These are phyloP conservation scores for Axis porcinus DNA, from an alignment of 2,113 vertebrate genomes.

Conservation along the genomic window DNA sequence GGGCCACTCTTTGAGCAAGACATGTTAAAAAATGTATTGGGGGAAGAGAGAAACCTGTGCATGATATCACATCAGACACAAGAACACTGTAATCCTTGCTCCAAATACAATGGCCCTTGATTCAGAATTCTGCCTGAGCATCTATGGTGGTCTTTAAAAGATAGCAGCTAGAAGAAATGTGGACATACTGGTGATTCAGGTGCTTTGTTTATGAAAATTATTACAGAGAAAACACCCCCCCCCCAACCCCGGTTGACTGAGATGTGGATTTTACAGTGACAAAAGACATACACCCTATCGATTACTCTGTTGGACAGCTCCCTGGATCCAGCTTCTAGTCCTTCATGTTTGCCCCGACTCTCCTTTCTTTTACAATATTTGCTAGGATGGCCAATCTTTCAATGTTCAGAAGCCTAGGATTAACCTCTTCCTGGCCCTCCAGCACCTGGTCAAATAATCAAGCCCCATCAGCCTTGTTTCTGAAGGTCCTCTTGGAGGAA, in stretches of 20 bases:
- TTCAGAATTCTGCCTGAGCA: not conserved
- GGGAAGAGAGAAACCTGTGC: not conserved
- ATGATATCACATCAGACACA: not conserved
- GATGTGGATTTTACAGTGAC: constrained; percentile 2
- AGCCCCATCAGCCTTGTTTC: not conserved
- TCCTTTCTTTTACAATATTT: constrained; percentile 30
- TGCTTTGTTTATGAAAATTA: constrained; percentile 31
- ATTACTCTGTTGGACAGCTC: constrained; percentile 62
- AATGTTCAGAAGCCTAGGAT: not conserved
- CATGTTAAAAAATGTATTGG: not conserved
- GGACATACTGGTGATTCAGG: not conserved
- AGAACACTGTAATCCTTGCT: not conserved
- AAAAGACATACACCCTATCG: constrained; percentile 18
- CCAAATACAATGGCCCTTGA: not conserved
- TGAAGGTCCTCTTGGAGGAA: constrained; percentile 28
- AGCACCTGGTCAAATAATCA: constrained; percentile 10
- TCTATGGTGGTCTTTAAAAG: not conserved
- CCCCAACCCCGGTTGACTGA: not conserved
- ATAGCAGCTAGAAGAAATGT: not conserved
- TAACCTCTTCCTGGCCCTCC: constrained; percentile 3
- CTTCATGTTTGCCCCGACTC: not conserved
- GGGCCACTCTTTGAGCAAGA: not conserved
- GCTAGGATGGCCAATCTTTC: not conserved
- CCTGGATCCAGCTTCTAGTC: not conserved
- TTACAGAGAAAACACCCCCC: not conserved